Conservation (phyloP, 2,113 vertebrate genomes). For the Alethe diademata region DNA sequence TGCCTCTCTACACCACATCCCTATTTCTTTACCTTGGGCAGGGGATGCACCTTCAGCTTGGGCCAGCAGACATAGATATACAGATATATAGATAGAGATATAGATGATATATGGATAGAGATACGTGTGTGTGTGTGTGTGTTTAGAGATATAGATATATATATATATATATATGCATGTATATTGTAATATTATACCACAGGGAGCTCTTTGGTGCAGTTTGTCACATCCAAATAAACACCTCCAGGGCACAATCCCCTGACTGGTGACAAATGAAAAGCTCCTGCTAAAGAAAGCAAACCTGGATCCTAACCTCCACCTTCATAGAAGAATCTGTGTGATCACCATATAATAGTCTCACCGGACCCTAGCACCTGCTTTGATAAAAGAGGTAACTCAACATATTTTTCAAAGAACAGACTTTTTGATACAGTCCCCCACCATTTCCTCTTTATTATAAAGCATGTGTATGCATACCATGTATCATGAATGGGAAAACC, state of each 20-base stretch:
- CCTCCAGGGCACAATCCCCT: not conserved
- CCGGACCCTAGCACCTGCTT: not conserved
- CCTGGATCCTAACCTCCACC: not conserved
- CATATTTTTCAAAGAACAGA: not conserved
- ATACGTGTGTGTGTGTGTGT: no score
- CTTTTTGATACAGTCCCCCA: not conserved
- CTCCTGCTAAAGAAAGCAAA: not conserved
- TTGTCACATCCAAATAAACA: not conserved
- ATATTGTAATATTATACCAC: not conserved
- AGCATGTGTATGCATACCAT: not conserved
- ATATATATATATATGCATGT: no score
- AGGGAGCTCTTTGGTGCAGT: not conserved
- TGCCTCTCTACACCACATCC: not conserved
- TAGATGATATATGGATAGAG: no score
- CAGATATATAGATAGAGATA: no score
- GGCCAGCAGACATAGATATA: not conserved
- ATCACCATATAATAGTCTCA: not conserved
- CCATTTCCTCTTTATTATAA: not conserved
- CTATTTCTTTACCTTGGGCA: not conserved
- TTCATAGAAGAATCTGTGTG: not conserved
- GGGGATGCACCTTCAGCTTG: rapidly evolving
- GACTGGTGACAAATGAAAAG: not conserved
- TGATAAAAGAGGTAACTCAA: not conserved
- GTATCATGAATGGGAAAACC: not conserved
- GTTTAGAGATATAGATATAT: no score